Evolutionary conservation across 1,140 invertebrate species (phyloP), one percentile per base, ranked within the genome.

Genomic region (Gerris buenoi): DNA sequence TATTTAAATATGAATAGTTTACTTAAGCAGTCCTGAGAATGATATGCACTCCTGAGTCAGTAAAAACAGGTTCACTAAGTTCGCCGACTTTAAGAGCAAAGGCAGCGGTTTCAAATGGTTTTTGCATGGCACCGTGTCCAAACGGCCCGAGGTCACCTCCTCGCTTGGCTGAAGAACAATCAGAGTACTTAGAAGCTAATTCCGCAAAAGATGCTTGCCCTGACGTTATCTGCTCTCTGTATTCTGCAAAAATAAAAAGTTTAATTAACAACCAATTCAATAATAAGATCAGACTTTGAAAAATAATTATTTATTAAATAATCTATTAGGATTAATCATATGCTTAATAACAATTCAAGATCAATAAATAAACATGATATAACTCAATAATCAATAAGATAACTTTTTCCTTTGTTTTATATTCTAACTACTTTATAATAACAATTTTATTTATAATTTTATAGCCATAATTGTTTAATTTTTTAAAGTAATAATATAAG

Each of bases 81-180:
- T 98, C 89, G 13, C 93, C 94, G 64, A 97, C 85, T 81, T 95
- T 90, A 5, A 99, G 77, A 46, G 85, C 86, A 79, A 97, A 99
- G 3, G 94, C 86, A 27, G 94, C 95, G 71, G 98, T 91, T 79
- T 98, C 96, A 78, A 99, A 99, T 0, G 94, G 88, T 73, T 90
- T 89, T 77, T 99, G 97, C 97, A 99, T 99, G 67, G 91, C 85
- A 29, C 93, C 93, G 67, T 87, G 81, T 26, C 86, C 86, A 80
- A 99, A 99, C 58, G 86, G 84, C n/a, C 97, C 97, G 57, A 99
- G 82, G 77, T 98, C 95, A 0, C 97, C 97, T 57, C 92, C 93
- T 63, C 88, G 82, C 73, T 93, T 95, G 0, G 95, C 95, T 0
- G 96, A 98, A 73, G 91, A 95, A 76, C 97, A 99, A 76, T 99